Evolutionary conservation across 2,113 vertebrate species (phyloP), one percentile per base, ranked within the genome.

Genomic region (Rhizomys pruinosus): DNA sequence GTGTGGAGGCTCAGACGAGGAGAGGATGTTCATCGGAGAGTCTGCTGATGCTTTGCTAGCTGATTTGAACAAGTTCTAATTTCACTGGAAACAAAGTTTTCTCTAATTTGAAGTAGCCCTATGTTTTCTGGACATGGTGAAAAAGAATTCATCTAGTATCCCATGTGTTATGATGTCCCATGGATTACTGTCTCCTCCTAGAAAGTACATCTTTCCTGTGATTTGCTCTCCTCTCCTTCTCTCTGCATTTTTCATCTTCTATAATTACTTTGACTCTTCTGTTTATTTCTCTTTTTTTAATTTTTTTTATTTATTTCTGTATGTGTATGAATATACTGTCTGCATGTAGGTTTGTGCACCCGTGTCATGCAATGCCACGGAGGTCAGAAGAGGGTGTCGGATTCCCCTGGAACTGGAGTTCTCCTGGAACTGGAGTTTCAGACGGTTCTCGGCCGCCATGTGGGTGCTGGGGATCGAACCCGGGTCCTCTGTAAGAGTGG

Each of bases 21-120:
- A 7, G 4, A 7, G 3, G 2, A 39, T 44, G 39, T 39, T n/a
- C n/a, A n/a, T n/a, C n/a, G n/a, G 29, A 13, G 71, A 7, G 19
- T 73, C 4, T 77, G 27, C 25, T 61, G 12, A 63, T 63, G 5
- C 52, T 32, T 19, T 59, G 32, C 61, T 61, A 3, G 19, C 27
- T 82, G 68, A 84, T 82, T 85, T 68, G 52, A 94, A 59, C 7
- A 87, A 52, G 10, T 76, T n/a, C 57, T 5, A 27, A 81, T 17
- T 89, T 91, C 59, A n/a, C 42, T 55, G 32, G 47, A 59, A 77
- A 12, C 29, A 7, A 13, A 73, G 19, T 85, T 81, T 88, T 91
- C 59, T 92, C 57, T 61, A 72, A 3, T 84, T 69, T 93, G 59
- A 61, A 89, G 76, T 25, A 73, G 61, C n/a, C 68, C 39, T 95